Base-by-base conservation (phyloP, 2,113 vertebrate genomes). In the Polypterus senegalus region DNA sequence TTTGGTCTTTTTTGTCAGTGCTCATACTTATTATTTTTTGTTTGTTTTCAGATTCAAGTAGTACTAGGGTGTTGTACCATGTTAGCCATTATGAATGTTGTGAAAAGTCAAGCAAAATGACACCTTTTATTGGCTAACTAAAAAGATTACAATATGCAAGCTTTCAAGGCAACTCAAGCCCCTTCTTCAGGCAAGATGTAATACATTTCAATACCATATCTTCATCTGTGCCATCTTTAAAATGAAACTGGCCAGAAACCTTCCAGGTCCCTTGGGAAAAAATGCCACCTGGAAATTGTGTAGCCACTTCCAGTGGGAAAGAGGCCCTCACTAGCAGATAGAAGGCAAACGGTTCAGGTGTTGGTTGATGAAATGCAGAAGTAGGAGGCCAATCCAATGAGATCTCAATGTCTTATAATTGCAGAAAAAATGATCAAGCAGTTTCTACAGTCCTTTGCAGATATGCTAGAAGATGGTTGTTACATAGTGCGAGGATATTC, bases 281-380 rank as follows among this genome's bases (percentile, higher is more conserved):
- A 46, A 65, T 59, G 63, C 48, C 58, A 46, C n/a, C 59, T 45
- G 62, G 60, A 65, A 44, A 59, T 9, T 8, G n/a, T 48, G 47
- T 46, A 51, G 63, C 63, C 11, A 54, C 55, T 65, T 9, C 48
- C 10, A 52, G 60, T 45, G 44, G 49, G n/a, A 59, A 59, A 59
- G 57, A 9, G 58, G 54, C 63, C 63, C 60, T 10, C 57, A 53
- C 57, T 48, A 48, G 27, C 27, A 27, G 27, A 27, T 27, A 2
- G 27, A 27, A 27, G 27, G 4, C 63, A 65, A 11, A 65, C 51
- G 57, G 54, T 65, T 48, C 47, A 4, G 7, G 49, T 65, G 44
- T 46, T 60, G 4, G 57, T 55, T 3, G 63, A 65, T 60, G 58
- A 65, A 65, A 65, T 65, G 9, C 47, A 51, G 60, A 60, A 60